These are phyloP conservation scores for Paragorgia papillata DNA, from an alignment of 92 coral and sea anemone genomes.

Conservation along the genomic window DNA sequence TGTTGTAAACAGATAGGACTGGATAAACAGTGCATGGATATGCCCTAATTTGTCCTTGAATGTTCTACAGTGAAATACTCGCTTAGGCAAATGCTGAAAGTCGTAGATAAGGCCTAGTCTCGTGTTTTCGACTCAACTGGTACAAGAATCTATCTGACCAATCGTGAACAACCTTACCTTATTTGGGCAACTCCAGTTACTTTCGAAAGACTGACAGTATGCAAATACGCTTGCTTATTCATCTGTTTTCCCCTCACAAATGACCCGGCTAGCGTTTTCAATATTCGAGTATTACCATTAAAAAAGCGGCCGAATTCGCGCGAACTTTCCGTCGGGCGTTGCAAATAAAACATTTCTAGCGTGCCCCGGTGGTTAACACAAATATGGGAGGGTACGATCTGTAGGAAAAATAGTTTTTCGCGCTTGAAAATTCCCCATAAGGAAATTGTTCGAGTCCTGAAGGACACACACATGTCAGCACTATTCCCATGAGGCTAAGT, in stretches of 20 bases:
- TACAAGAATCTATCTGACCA: conserved; percentile 29
- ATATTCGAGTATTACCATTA: background rate
- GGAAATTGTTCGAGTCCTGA: conserved; percentile 12
- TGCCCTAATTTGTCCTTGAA: conserved; percentile 20
- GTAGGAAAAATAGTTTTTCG: conserved; percentile 14
- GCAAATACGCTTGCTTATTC: conserved; percentile 32
- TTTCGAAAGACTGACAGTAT: background rate
- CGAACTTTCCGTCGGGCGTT: conserved; percentile 6
- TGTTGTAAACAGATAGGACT: background rate
- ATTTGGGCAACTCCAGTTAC: conserved; percentile 7
- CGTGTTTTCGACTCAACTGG: conserved; percentile 2
- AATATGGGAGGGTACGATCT: background rate
- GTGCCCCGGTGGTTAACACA: background rate
- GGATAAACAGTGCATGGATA: background rate
- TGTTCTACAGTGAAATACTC: background rate
- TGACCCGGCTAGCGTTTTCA: background rate
- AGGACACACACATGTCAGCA: conserved; percentile 23
- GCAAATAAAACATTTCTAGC: background rate
- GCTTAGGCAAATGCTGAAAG: background rate
- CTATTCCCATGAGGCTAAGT: conserved; percentile 31
- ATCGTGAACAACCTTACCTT: conserved; percentile 9
- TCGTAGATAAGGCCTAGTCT: background rate
- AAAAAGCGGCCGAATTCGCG: conserved; percentile 2
- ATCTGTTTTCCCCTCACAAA: conserved; percentile 20
- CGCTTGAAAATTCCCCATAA: conserved; percentile 6